phyloP scores from a whole-genome alignment of 2,888 invertebrate species.

The Cephus pulcher region DNA sequence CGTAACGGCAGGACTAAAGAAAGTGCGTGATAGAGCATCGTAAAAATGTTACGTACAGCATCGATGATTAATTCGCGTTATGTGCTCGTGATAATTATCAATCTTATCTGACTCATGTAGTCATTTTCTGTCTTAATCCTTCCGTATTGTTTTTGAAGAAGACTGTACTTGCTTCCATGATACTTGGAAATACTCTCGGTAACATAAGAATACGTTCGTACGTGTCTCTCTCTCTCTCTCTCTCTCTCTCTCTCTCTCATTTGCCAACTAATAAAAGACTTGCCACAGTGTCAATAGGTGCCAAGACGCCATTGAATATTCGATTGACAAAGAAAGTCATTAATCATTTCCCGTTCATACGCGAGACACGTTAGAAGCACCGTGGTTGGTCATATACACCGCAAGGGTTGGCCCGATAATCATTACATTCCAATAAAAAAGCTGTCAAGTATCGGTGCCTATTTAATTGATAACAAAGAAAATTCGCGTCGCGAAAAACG shows the following conservation, averaged over 20 bases:
- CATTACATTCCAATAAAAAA: background rate
- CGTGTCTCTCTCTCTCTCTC: no score
- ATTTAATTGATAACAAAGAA: background rate
- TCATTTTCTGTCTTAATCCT: no score
- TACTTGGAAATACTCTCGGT: no score
- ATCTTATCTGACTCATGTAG: no score
- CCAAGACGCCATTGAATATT: constrained; percentile 11
- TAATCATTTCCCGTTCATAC: background rate
- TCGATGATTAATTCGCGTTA: no score
- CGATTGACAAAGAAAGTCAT: background rate
- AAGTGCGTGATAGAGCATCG: no score
- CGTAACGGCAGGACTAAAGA: no score
- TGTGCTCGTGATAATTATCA: no score
- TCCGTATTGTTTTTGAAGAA: no score
- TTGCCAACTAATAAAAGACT: background rate
- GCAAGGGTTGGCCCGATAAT: background rate
- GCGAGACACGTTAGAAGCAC: background rate
- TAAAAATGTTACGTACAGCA: no score
- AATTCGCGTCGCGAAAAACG: constrained; percentile 3
- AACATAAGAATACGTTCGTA: no score
- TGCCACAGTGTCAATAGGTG: constrained; percentile 12
- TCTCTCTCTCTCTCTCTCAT: background rate
- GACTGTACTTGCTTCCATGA: no score
- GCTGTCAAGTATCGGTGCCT: background rate
- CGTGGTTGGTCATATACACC: background rate